Evolutionary conservation across 2,797 vertebrate genomes (phyloP), one percentile per base, ranked within the genome.

Genomic region (Poeciliopsis paucimaculata): DNA sequence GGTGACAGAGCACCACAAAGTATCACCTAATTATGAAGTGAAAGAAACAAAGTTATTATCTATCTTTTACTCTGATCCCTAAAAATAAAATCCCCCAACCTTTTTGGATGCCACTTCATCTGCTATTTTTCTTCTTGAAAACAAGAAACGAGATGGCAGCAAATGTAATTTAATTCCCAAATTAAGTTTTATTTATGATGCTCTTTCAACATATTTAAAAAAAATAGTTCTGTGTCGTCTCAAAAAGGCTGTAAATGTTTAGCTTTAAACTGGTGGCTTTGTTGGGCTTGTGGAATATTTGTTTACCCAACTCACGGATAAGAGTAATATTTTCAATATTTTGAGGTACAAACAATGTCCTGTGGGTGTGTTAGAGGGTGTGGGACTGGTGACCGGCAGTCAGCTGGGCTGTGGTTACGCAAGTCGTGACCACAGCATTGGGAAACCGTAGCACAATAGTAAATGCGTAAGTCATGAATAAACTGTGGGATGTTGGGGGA

Each of bases 301-400:
- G 83, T 88, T 92, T 86, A 80, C 80, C 77, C 83, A 79, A 84
- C 82, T 77, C 84, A 84, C 73, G 77, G 75, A 86, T 81, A 62
- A 85, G 85, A 86, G 79, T 84, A 83, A 92, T 91, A 83, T 77
- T 91, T 90, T 82, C 74, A 87, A 87, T 87, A 89, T 78, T 91
- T 90, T 87, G 86, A 90, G 89, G 90, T 51, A 76, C 53, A 82
- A 91, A 90, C 85, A 87, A 90, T 84, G 80, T 92, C 85, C 89
- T 90, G 84, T 88, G 88, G 86, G 82, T 75, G 88, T 88, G 84
- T 86, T 81, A 43, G 41, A 43, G 41, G 41, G 41, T 43, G 86
- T 88, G 90, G 91, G 91, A 89, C 88, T 91, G 91, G 92, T 90
- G 85, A 91, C 86, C 88, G 80, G 82, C 78, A 80, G 77, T 86